A percentile compares a stretch with the other conserved stretches of the same genome.
Evolutionary conservation across 2,113 vertebrate species (phyloP).

Genomic region (Tetrax tetrax): DNA sequence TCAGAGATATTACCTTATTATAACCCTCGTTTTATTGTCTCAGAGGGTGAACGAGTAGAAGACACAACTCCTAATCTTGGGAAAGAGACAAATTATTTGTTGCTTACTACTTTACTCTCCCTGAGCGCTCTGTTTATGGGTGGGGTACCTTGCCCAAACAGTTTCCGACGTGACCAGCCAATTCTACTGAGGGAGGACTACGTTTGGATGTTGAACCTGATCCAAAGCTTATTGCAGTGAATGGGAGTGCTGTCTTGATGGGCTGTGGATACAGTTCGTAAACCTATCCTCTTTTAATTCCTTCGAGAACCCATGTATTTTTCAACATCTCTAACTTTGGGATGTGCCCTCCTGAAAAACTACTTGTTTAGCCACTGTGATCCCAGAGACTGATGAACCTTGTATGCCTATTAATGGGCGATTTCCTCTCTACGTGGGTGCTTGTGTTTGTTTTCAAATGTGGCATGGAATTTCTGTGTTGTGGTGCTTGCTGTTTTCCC

Average conservation of each 20-base stretch:
- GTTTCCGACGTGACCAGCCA: slow-evolving; percentile 32
- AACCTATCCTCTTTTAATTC: not conserved
- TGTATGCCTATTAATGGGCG: not conserved
- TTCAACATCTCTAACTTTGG: not conserved
- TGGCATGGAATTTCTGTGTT: slow-evolving; percentile 51
- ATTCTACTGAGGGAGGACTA: not conserved
- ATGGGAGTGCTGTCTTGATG: slow-evolving; percentile 6
- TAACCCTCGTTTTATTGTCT: not conserved
- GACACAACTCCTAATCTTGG: slow-evolving; percentile 1
- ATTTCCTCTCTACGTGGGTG: slow-evolving; percentile 4
- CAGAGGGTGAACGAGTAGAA: not conserved
- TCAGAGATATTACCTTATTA: not conserved
- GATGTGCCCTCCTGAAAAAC: not conserved
- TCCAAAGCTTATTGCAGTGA: slow-evolving; percentile 28
- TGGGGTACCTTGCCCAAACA: slow-evolving; percentile 22
- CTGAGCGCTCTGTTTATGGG: slow-evolving; percentile 2
- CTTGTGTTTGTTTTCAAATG: slow-evolving; percentile 43
- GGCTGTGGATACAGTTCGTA: not conserved
- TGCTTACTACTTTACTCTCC: slow-evolving; percentile 6
- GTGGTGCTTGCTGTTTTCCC: slow-evolving; percentile 26
- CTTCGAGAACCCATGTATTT: not conserved
- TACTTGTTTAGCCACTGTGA: not conserved
- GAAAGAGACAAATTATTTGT: slow-evolving; percentile 17
- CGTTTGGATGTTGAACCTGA: not conserved
- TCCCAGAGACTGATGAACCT: not conserved